Evolutionary conservation across 2,797 vertebrate genomes (phyloP), one percentile per base, ranked within the genome.

Genomic region (Acanthis flammea): DNA sequence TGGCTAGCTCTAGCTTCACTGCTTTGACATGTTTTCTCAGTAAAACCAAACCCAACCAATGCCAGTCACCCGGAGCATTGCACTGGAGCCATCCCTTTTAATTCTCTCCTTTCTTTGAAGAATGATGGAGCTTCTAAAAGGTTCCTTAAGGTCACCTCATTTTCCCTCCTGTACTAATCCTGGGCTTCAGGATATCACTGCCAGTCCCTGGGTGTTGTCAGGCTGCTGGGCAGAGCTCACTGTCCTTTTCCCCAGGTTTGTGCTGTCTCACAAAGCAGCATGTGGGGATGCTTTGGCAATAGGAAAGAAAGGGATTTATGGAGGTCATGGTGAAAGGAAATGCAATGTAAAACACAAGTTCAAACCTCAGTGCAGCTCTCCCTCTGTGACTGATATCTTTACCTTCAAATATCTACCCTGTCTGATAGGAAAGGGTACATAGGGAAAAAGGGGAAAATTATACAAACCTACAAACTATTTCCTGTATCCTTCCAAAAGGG

Each of bases 191-290:
- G 58, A 37, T 57, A 15, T 54, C 39, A n/a, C 50, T 10, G 13
- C 58, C 60, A 51, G 50, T 71, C 19, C 14, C 42, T 67, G 63
- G 39, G 45, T 53, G 5, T 4, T 71, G n/a, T 50, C 48, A 86
- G 53, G 27, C 41, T 88, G 33, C 41, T 80, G 27, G 8, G 31
- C 62, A 75, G 47, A 78, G 54, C 44, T 78, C 22, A 11, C 14
- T 60, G 58, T 35, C 45, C 31, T 91, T 63, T 42, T 27, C 24
- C 45, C 24, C 22, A n/a, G 12, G 9, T 53, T 60, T 61, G 50
- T 67, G 35, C 23, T 76, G 30, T 54, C 65, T 88, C 79, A 84
- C 65, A 80, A 62, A 92, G 55, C 37, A 91, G 41, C 12, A 9
- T 2, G 2, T 42, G 41, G 39, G 37, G 30, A 60, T 61, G 31